Evolutionary conservation across 2,797 vertebrate species (phyloP).

Genomic region (Clarias pachynema): DNA sequence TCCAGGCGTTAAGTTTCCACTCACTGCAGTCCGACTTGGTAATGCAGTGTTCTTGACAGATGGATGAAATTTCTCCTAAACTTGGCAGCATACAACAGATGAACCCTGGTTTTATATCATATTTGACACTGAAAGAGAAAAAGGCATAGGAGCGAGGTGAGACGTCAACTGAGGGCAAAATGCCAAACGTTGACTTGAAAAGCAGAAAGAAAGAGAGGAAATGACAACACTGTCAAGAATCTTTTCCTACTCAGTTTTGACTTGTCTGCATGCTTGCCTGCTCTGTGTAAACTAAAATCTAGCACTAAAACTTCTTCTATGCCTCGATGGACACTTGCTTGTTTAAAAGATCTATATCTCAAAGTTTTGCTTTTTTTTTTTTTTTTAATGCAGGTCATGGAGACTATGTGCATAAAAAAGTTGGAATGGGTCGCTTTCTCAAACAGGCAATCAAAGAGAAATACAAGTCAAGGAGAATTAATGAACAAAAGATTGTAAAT

Average conservation of each 20-base stretch:
- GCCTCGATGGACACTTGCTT: constrained; percentile 3
- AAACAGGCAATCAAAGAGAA: background rate
- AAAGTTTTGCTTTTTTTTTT: background rate
- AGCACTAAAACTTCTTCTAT: background rate
- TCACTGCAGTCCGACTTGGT: constrained; percentile 18
- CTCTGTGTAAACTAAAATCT: constrained; percentile 37
- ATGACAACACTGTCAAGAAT: constrained; percentile 47
- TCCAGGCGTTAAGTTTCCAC: constrained; percentile 33
- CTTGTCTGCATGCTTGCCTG: constrained; percentile 34
- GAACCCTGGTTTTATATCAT: constrained; percentile 48
- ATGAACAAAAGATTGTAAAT: background rate
- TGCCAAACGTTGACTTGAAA: constrained; percentile 37
- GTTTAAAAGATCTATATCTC: background rate
- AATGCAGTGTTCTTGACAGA: constrained; percentile 38
- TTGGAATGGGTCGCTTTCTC: background rate
- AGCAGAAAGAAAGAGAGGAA: constrained; percentile 20
- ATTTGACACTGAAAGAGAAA: constrained; percentile 33
- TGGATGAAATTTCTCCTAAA: constrained; percentile 42
- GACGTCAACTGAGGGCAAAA: constrained; percentile 23
- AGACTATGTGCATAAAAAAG: background rate
- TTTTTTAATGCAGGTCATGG: background rate
- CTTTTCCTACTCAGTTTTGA: constrained; percentile 41
- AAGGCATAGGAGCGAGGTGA: constrained; percentile 1
- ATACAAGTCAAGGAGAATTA: background rate
- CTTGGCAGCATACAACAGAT: constrained; percentile 43